Percentiles rank a stretch among this genome's conserved stretches.
Conservation (phyloP, 2,113 vertebrate species). For the Protobothrops flavoviridis region DNA sequence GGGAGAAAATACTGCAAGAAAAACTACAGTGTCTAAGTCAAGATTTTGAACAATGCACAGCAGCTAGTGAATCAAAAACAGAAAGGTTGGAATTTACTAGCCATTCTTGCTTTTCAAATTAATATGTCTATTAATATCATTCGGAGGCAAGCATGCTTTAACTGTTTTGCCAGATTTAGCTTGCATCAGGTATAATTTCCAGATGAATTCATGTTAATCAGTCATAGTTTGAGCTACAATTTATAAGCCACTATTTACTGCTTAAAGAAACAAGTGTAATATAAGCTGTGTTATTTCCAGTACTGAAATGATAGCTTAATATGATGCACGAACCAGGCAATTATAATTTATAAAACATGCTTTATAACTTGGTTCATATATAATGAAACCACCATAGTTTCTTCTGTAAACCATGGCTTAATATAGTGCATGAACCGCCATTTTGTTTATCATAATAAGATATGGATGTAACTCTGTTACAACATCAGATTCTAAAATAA, state of each 20-base stretch:
- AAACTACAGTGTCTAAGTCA: conserved; percentile 67
- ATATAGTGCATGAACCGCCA: background rate
- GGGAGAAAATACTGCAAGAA: conserved; percentile 72
- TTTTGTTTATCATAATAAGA: background rate
- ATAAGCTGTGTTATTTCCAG: background rate
- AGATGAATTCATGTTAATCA: conserved; percentile 24
- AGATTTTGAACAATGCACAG: conserved; percentile 65
- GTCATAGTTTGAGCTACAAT: background rate
- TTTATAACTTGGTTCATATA: background rate
- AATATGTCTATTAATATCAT: conserved; percentile 24
- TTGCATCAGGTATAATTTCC: background rate
- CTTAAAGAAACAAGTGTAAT: background rate
- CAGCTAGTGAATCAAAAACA: conserved; percentile 67
- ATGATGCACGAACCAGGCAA: background rate
- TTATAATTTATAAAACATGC: background rate
- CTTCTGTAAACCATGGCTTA: background rate
- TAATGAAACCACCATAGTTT: background rate
- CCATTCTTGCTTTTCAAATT: conserved; percentile 34
- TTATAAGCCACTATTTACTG: conserved; percentile 26
- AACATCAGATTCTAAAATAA: background rate
- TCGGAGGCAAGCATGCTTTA: conserved; percentile 35
- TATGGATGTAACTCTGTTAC: background rate
- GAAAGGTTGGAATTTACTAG: conserved; percentile 65
- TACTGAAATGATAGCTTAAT: background rate
- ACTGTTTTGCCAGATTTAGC: conserved; percentile 28